Conservation (phyloP, 2,797 vertebrate species). For the Myiotriccus ornatus region DNA sequence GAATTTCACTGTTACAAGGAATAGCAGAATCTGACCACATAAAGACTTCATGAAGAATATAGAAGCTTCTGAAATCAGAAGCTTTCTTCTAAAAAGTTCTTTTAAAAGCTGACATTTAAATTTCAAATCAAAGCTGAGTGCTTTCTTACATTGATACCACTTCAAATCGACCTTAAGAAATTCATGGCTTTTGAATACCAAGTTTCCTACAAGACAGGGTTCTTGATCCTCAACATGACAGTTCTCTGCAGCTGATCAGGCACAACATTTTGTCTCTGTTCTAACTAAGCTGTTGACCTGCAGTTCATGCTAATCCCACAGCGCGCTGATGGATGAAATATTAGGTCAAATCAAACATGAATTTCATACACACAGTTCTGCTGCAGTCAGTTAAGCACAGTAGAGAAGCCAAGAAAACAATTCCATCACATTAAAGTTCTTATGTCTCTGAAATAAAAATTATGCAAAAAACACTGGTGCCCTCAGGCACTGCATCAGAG, state of each 20-base stretch:
- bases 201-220: background rate
- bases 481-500: fast-evolving
- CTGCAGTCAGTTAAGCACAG: background rate
- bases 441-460: background rate
- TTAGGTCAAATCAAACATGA: background rate
- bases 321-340: background rate
- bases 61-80: background rate
- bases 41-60: background rate
- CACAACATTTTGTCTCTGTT: background rate
- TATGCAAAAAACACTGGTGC: background rate
- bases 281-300: background rate
- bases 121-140: background rate
- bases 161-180: background rate
- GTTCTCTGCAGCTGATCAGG: background rate
- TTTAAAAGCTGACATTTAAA: background rate
- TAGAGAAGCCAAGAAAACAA: background rate
- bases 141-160: background rate
- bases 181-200: background rate
- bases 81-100: background rate
- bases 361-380: background rate
- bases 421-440: background rate
- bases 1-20: background rate
- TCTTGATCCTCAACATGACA: background rate
- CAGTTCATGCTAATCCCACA: background rate
- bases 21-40: background rate